These are phyloP conservation scores for Rhingia rostrata DNA, from an alignment of 2,888 invertebrate species.

Conservation along the genomic window DNA sequence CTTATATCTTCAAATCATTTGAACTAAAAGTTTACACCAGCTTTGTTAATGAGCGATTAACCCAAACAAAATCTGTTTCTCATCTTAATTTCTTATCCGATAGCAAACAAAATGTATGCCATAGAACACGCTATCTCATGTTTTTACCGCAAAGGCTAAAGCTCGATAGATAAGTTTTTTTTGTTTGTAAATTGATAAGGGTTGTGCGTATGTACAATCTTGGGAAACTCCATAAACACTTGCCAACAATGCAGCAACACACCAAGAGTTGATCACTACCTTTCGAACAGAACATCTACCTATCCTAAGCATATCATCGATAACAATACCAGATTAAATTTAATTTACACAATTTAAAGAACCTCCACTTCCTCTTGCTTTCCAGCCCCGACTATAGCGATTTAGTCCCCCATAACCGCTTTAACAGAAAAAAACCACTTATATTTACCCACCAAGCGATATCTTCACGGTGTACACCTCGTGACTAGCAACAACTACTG, in stretches of 20 bases:
- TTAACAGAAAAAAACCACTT: constrained; percentile 5
- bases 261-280: neutral
- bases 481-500: constrained; percentile 53
- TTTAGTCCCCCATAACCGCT: neutral
- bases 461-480: constrained; percentile 53
- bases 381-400: neutral
- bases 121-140: too few species aligned
- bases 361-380: neutral
- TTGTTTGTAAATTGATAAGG: too few species aligned
- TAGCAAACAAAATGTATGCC: too few species aligned
- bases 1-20: too few species aligned
- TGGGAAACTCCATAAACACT: constrained; percentile 4
- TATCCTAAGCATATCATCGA: neutral
- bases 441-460: constrained; percentile 58
- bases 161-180: too few species aligned
- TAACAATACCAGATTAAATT: neutral
- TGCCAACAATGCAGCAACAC: neutral
- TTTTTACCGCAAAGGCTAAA: too few species aligned
- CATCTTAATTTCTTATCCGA: too few species aligned
- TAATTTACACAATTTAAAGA: neutral
- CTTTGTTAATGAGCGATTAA: too few species aligned
- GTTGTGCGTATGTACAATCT: too few species aligned
- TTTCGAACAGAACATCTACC: neutral
- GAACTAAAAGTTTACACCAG: too few species aligned
- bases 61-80: too few species aligned